Evolutionary conservation across 1,140 invertebrate species (phyloP).

Genomic region (Tetramorium alpestre): DNA sequence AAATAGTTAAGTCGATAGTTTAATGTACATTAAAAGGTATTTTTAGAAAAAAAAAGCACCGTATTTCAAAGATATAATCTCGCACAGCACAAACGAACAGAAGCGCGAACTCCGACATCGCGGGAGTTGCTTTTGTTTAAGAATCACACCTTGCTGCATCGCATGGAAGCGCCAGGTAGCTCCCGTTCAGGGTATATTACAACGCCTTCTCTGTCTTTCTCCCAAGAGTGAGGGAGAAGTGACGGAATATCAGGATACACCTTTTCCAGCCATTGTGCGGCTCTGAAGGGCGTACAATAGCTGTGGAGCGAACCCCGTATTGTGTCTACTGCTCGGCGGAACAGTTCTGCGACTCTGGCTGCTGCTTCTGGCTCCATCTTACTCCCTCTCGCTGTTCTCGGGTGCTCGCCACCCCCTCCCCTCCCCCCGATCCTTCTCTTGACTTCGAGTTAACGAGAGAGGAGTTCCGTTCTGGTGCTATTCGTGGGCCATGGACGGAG

Average conservation of each 20-base stretch:
- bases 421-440: slow-evolving; percentile 57
- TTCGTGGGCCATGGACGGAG: slow-evolving; percentile 72
- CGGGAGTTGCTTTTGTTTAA: slow-evolving; percentile 68
- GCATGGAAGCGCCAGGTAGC: slow-evolving; percentile 62
- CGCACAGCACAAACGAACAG: not conserved
- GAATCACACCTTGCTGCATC: slow-evolving; percentile 69
- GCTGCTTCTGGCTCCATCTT: slow-evolving; percentile 39
- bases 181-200: slow-evolving; percentile 72
- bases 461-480: slow-evolving; percentile 73
- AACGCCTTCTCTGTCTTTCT: slow-evolving; percentile 30
- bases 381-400: slow-evolving; percentile 19
- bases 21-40: not conserved
- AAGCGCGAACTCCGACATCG: slow-evolving; percentile 57
- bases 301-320: slow-evolving; percentile 80
- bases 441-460: slow-evolving; percentile 74
- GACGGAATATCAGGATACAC: slow-evolving; percentile 83
- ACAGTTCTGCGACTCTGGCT: slow-evolving; percentile 65
- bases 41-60: not conserved
- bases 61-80: not conserved
- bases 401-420: slow-evolving; percentile 18
- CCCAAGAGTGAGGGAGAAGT: slow-evolving; percentile 67
- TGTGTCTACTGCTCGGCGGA: slow-evolving; percentile 78
- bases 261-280: slow-evolving; percentile 80
- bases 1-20: not conserved
- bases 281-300: slow-evolving; percentile 75